These are phyloP conservation scores for Emys orbicularis DNA, from an alignment of 2,797 vertebrate genomes.

Conservation along the genomic window DNA sequence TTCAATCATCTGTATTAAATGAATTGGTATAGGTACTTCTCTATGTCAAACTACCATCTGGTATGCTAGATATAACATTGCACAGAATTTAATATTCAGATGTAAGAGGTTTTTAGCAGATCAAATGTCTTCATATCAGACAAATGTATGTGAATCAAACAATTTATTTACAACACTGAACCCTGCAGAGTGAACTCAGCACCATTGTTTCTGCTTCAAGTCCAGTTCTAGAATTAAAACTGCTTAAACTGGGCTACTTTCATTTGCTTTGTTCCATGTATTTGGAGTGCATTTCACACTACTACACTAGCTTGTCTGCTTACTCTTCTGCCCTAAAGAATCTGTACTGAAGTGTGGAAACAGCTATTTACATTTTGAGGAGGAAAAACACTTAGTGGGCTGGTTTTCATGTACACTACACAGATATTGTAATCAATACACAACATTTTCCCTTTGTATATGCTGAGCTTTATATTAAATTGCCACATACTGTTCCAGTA, in stretches of 20 bases:
- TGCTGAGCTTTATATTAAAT: constrained; percentile 56
- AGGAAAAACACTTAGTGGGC: neutral
- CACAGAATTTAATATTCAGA: neutral
- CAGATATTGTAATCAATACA: neutral
- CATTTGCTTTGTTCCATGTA: neutral
- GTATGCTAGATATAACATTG: neutral
- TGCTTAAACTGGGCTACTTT: neutral
- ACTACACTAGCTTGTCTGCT: neutral
- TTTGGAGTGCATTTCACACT: neutral
- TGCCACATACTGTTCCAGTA: constrained; percentile 92
- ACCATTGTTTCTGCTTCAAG: neutral
- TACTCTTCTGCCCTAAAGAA: neutral
- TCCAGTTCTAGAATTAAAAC: neutral
- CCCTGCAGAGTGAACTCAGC: neutral
- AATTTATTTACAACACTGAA: neutral
- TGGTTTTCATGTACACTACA: neutral
- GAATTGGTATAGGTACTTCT: neutral
- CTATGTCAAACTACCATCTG: neutral
- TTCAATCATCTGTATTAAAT: neutral
- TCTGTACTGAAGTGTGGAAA: neutral
- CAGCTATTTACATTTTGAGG: neutral
- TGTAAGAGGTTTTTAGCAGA: neutral
- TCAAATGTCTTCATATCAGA: neutral
- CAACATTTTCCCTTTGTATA: constrained; percentile 20
- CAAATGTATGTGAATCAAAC: neutral